Percentiles rank a stretch among this genome's conserved stretches.
Conservation (phyloP, 2,113 vertebrate species). For the Scopus umbretta region DNA sequence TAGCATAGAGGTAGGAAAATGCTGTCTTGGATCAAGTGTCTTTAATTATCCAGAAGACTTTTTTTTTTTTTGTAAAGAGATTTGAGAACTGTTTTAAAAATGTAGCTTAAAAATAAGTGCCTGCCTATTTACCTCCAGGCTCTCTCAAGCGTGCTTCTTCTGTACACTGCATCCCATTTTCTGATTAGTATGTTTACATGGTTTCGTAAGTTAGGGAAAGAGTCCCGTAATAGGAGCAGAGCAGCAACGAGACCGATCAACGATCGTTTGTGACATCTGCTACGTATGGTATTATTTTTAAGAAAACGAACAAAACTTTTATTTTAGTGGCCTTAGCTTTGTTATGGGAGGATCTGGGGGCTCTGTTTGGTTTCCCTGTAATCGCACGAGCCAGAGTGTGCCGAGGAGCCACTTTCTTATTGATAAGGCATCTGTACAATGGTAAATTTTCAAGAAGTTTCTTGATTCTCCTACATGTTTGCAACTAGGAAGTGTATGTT, state of each 20-base stretch:
- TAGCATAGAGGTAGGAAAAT: background rate
- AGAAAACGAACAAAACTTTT: background rate
- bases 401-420: background rate
- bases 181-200: background rate
- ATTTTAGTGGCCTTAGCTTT: slow-evolving; percentile 35
- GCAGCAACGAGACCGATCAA: background rate
- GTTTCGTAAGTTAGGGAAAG: background rate
- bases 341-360: background rate
- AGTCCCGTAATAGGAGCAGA: background rate
- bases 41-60: background rate
- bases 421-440: background rate
- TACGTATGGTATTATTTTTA: background rate
- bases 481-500: background rate
- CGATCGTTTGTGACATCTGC: background rate
- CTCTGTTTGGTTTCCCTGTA: background rate
- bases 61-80: background rate
- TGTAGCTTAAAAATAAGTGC: slow-evolving; percentile 47
- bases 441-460: background rate
- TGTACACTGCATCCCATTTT: background rate
- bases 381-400: background rate
- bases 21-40: background rate
- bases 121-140: background rate
- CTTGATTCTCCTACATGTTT: background rate
- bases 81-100: background rate
- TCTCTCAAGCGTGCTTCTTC: background rate